These are phyloP conservation scores for Nipponia nippon DNA, from an alignment of 2,113 vertebrate genomes.

Conservation along the genomic window DNA sequence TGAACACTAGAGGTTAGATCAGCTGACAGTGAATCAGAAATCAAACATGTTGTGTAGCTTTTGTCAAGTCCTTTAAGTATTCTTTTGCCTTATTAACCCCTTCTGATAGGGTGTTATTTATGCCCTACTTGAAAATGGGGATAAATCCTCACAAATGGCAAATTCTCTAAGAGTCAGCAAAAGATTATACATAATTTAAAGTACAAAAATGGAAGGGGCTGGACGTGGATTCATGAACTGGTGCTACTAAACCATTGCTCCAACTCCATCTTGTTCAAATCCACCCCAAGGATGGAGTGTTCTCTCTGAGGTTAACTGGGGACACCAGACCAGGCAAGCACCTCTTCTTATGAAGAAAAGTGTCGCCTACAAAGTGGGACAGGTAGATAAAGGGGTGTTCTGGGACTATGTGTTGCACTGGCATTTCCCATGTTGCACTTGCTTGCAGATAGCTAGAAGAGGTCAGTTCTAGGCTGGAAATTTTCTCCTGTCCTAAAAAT, in stretches of 20 bases:
- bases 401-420: not conserved
- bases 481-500: not conserved
- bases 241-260: not conserved
- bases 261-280: not conserved
- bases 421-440: not conserved
- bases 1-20: not conserved
- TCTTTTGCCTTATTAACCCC: not conserved
- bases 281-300: not conserved
- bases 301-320: not conserved
- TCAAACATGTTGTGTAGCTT: not conserved
- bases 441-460: not conserved
- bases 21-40: not conserved
- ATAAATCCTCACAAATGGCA: not conserved
- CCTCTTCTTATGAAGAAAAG: not conserved
- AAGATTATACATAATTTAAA: not conserved
- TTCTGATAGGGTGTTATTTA: not conserved
- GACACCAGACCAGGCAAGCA: not conserved
- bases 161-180: not conserved
- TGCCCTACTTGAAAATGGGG: not conserved
- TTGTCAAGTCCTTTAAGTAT: not conserved
- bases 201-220: not conserved
- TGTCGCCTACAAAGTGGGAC: not conserved
- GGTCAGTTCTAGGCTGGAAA: not conserved
- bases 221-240: not conserved
- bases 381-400: fast-evolving